Evolutionary conservation across 2,113 vertebrate species (phyloP).

Genomic region (Cyanoderma ruficeps): DNA sequence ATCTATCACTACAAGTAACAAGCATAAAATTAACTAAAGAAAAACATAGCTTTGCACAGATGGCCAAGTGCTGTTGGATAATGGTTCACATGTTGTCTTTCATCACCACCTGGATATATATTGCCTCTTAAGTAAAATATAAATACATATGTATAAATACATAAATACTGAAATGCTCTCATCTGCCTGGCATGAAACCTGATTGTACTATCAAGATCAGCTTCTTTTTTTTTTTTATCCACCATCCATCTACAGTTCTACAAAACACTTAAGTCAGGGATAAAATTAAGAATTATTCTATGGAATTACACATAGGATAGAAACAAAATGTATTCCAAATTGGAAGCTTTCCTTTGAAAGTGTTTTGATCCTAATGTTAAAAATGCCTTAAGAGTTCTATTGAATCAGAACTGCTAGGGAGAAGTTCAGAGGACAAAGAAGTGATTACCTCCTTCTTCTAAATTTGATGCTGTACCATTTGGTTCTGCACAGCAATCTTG

Average conservation of each 20-base stretch:
- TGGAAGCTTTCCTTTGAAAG: not conserved
- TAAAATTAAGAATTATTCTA: not conserved
- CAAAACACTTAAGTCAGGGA: not conserved
- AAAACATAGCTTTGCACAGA: constrained; percentile 28
- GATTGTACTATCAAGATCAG: not conserved
- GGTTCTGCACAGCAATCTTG: not conserved
- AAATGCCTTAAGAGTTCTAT: not conserved
- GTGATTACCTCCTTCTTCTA: not conserved
- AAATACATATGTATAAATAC: not conserved
- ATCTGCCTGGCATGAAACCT: not conserved
- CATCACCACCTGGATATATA: constrained; percentile 28
- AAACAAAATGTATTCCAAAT: not conserved
- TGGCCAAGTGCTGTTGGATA: not conserved
- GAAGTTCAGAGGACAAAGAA: not conserved
- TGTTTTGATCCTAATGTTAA: not conserved
- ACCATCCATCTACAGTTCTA: not conserved
- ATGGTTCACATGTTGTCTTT: constrained; percentile 9
- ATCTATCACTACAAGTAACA: constrained; percentile 4
- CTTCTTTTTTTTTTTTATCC: not conserved
- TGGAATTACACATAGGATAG: not conserved
- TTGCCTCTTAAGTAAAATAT: not conserved
- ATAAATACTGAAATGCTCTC: not conserved
- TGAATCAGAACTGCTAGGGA: not conserved
- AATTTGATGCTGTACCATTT: not conserved
- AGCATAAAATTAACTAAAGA: constrained; percentile 37